A percentile compares a stretch with the other conserved stretches of the same genome.
Evolutionary conservation across 2,113 vertebrate genomes (phyloP).

Genomic region (Lophochroa leadbeateri): DNA sequence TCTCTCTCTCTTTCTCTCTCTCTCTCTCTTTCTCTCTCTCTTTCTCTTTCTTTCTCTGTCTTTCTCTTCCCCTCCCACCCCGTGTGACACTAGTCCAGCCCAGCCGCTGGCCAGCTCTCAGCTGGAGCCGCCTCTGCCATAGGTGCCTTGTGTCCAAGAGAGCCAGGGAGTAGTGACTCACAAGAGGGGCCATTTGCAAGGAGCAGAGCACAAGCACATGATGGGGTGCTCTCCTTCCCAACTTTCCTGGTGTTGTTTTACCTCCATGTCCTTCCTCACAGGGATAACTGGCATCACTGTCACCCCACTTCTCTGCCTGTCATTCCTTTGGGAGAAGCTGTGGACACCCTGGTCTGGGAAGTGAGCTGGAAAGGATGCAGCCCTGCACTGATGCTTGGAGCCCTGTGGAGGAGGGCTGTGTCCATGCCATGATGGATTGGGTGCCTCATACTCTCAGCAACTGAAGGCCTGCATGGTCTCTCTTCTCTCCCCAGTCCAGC

Average conservation of each 20-base stretch:
- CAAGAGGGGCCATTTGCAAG: background rate
- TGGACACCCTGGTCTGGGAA: background rate
- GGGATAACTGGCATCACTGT: background rate
- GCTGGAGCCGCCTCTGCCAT: conserved; percentile 73
- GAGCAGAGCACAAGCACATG: background rate
- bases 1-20: background rate
- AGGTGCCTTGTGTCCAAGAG: conserved; percentile 76
- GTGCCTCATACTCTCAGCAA: background rate
- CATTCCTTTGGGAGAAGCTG: background rate
- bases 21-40: too few relatives aligned
- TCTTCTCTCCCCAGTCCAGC: background rate
- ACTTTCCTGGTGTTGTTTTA: background rate
- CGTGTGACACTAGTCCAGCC: background rate
- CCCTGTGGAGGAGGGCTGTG: background rate
- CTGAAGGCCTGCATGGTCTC: background rate
- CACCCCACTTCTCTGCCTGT: background rate
- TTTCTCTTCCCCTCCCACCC: background rate
- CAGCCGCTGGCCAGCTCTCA: conserved; percentile 44
- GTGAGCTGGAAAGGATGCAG: background rate
- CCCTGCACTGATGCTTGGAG: background rate
- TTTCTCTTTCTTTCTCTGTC: background rate
- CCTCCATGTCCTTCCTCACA: background rate
- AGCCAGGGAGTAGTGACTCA: background rate
- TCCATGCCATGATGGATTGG: background rate
- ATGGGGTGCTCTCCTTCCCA: background rate